phyloP scores from a whole-genome alignment of 2,888 invertebrate genomes.

The Rhabditoides inermis region DNA sequence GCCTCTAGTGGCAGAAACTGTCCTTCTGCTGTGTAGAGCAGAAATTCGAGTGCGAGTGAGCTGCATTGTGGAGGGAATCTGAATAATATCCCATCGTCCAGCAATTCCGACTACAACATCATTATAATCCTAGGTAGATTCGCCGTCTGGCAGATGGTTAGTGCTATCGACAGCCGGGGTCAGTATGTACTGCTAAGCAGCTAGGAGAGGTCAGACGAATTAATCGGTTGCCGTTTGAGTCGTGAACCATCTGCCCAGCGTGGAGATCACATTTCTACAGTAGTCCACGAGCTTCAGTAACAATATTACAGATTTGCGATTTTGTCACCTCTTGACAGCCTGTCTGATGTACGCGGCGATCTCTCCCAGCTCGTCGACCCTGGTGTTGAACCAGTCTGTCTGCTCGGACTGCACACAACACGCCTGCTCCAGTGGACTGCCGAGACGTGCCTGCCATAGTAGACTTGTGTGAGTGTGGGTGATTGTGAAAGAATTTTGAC shows the following conservation, averaged over 20 bases:
- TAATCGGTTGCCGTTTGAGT: too few species aligned
- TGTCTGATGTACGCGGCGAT: slow-evolving; percentile 32
- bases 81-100: too few species aligned
- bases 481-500: neutral
- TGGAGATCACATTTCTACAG: too few species aligned
- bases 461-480: neutral
- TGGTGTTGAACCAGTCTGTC: slow-evolving; percentile 39
- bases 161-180: too few species aligned
- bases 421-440: slow-evolving; percentile 20
- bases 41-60: slow-evolving; percentile 34
- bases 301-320: too few species aligned
- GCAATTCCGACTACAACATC: too few species aligned
- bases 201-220: too few species aligned
- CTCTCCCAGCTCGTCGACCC: slow-evolving; percentile 42
- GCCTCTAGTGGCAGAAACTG: slow-evolving; percentile 37
- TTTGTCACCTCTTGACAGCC: slow-evolving; percentile 26
- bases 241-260: too few species aligned
- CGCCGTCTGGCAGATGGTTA: too few species aligned
- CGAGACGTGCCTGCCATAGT: slow-evolving; percentile 12
- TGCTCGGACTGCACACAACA: slow-evolving; percentile 20
- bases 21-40: slow-evolving; percentile 35
- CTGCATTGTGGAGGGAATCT: slow-evolving; percentile 19
- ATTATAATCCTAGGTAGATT: too few species aligned
- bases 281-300: too few species aligned
- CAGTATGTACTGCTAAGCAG: too few species aligned